Evolutionary conservation across 2,888 invertebrate genomes (phyloP), one percentile per base, ranked within the genome.

Genomic region (Trichogramma evanescens): DNA sequence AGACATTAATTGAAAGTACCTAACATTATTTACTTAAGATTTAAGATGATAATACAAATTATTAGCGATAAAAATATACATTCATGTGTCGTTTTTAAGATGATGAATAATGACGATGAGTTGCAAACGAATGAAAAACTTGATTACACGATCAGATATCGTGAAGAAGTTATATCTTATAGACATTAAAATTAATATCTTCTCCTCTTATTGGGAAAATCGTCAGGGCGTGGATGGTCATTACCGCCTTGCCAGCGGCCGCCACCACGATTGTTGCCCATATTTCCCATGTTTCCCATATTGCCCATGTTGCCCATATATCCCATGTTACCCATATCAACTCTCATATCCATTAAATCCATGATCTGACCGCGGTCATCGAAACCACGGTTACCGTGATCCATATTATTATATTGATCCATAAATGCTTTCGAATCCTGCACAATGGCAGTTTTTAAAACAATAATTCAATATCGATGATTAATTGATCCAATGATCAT

Each of bases 121-220:
- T n/a, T 45, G n/a, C 45, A n/a, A 9, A 45, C 9, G 45, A 45
- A 45, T 45, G 26, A 26, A 26, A 26, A 26, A 26, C 26, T 26
- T 26, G 2, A 26, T 26, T 26, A 26, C 26, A 26, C 26, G 26
- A 26, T 26, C 26, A 26, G 26, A 26, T 26, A 26, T 26, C 26
- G 26, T 26, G 26, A 26, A 26, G 43, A 53, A 41, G n/a, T 5
- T 13, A 3, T 50, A 10, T 7, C 8, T 7, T 50, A 13, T 7
- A 3, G 50, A 10, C 3, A 10, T 50, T 50, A 50, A 13, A 10
- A 10, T 68, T 82, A 86, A 76, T 82, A 86, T 67, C 86, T 84
- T 73, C 86, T 83, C 69, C 86, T 82, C 80, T 85, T 86, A 79
- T 82, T 83, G 72, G 85, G 85, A 77, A 80, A 86, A 80, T 85